Percentiles rank a stretch among this genome's conserved stretches.
Evolutionary conservation across 2,888 invertebrate species (phyloP).

Genomic region (Cataglyphis livida): DNA sequence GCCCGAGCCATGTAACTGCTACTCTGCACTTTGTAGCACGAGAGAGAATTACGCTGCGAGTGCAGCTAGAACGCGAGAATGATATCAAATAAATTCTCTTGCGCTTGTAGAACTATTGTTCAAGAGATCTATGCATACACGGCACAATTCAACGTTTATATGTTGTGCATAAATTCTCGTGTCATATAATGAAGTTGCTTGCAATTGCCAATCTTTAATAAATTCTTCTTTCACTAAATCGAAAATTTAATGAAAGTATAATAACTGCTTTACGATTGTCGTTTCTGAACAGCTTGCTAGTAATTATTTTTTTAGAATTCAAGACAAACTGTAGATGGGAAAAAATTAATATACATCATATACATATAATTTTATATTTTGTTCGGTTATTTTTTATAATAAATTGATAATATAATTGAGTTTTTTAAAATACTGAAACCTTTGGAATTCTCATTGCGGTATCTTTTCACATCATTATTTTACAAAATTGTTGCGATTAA

Average conservation of each 20-base stretch:
- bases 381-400: conserved; percentile 12
- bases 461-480: conserved; percentile 18
- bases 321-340: not conserved
- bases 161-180: not conserved
- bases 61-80: conserved; percentile 29
- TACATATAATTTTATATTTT: conserved; percentile 22
- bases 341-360: conserved; percentile 2
- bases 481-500: not conserved
- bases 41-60: conserved; percentile 30
- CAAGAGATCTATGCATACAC: conserved; percentile 3
- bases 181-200: conserved; percentile 16
- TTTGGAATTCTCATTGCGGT: not conserved
- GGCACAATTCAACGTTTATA: conserved; percentile 2
- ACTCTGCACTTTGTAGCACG: conserved; percentile 29
- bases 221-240: conserved; percentile 31
- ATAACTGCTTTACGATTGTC: conserved; percentile 14
- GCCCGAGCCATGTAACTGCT: conserved; percentile 24
- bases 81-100: conserved; percentile 47
- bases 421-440: conserved; percentile 5
- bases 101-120: not conserved
- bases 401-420: conserved; percentile 8
- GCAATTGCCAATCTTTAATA: conserved; percentile 22
- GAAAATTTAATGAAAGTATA: conserved; percentile 36
- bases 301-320: not conserved
- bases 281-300: not conserved